phyloP scores from a whole-genome alignment of 2,888 invertebrate species.

The Monochamus alternatus region DNA sequence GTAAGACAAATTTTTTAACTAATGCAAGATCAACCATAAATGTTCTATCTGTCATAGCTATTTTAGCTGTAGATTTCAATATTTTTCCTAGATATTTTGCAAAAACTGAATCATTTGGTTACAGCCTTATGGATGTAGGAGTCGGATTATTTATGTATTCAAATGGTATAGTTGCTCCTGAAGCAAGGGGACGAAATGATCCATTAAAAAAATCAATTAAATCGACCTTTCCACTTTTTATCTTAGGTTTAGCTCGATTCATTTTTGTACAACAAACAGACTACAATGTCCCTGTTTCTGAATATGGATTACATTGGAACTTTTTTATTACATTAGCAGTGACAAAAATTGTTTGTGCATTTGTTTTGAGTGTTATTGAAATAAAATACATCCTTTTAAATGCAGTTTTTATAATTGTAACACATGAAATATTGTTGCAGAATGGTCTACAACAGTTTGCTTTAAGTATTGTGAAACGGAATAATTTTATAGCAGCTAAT shows the following conservation, averaged over 20 bases:
- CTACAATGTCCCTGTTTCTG: constrained; percentile 91
- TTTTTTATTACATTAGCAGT: constrained; percentile 95
- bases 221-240: constrained; percentile 71
- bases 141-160: constrained; percentile 90
- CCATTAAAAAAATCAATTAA: constrained; percentile 65
- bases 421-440: constrained; percentile 80
- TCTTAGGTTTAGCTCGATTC: constrained; percentile 79
- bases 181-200: constrained; percentile 67
- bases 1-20: constrained; percentile 73
- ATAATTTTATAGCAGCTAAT: constrained; percentile 84
- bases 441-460: constrained; percentile 81
- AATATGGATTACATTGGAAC: constrained; percentile 99
- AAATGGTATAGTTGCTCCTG: constrained; percentile 83
- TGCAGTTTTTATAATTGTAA: constrained; percentile 73
- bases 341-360: constrained; percentile 82
- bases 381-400: constrained; percentile 73
- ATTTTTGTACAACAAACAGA: constrained; percentile 77
- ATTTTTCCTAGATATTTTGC: constrained; percentile 89
- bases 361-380: constrained; percentile 74
- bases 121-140: constrained; percentile 95
- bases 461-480: constrained; percentile 75
- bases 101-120: constrained; percentile 91
- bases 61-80: constrained; percentile 94
- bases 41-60: constrained; percentile 84
- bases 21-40: constrained; percentile 81